phyloP scores from a whole-genome alignment of 2,888 invertebrate genomes.

The Merodon equestris region DNA sequence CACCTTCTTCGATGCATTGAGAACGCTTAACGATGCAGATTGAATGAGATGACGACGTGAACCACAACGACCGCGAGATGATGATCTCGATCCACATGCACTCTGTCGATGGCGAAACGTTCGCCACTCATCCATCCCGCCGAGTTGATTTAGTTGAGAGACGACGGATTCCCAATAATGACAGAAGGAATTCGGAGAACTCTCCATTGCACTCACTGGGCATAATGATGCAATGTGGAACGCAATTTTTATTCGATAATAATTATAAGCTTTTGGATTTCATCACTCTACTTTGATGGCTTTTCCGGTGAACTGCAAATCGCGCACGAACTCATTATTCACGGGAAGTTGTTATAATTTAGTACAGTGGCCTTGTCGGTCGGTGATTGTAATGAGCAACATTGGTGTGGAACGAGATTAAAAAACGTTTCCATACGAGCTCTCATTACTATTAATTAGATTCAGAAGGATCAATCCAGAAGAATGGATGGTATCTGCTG shows the following conservation, averaged over 20 bases:
- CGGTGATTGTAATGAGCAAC: no score
- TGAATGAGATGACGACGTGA: slow-evolving; percentile 37
- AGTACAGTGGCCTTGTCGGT: slow-evolving; percentile 4
- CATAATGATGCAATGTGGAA: slow-evolving; percentile 43
- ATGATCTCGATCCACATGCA: slow-evolving; percentile 1
- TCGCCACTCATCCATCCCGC: slow-evolving; percentile 32
- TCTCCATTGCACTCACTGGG: slow-evolving; percentile 48
- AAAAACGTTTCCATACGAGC: no score
- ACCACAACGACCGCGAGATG: slow-evolving; percentile 21
- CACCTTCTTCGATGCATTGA: slow-evolving; percentile 30
- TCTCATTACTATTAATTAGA: no score
- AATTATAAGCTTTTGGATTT: slow-evolving; percentile 40
- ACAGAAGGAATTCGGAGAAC: slow-evolving; percentile 69
- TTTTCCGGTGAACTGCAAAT: slow-evolving; percentile 25
- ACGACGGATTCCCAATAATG: slow-evolving; percentile 68
- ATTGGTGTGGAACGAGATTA: no score
- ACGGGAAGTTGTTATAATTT: slow-evolving; percentile 38
- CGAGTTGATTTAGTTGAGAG: slow-evolving; percentile 62
- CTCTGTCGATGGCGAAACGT: slow-evolving; percentile 37
- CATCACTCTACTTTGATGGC: slow-evolving; percentile 39
- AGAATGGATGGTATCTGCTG: no score
- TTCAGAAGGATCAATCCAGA: no score
- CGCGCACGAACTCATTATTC: slow-evolving; percentile 28
- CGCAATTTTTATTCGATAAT: slow-evolving; percentile 42
- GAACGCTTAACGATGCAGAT: slow-evolving; percentile 60